Percentiles rank a stretch among this genome's conserved stretches.
These are phyloP conservation scores for Phytoseiulus persimilis DNA, from an alignment of 2,888 invertebrate species.

Conservation along the genomic window DNA sequence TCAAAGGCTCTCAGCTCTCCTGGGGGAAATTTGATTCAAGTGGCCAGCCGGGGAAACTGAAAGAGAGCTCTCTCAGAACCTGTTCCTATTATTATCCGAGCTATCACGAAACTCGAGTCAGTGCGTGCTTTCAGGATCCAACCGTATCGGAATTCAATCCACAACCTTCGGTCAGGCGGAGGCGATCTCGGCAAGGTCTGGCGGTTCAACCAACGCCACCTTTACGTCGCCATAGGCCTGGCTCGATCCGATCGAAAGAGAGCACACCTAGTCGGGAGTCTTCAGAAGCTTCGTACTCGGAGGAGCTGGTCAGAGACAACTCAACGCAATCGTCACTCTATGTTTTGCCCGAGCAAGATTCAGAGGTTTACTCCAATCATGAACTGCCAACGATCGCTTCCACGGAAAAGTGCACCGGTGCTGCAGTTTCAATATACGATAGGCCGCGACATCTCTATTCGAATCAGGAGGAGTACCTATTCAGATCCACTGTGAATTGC, in stretches of 20 bases:
- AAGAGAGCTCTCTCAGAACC: background rate
- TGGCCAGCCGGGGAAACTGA: background rate
- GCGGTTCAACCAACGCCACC: slow-evolving; percentile 20
- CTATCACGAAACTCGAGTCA: background rate
- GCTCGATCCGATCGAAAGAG: slow-evolving; percentile 24
- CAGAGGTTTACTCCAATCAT: background rate
- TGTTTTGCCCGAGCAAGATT: background rate
- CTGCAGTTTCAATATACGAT: background rate
- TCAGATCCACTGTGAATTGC: background rate
- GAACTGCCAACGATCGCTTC: background rate
- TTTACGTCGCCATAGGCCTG: slow-evolving; percentile 8
- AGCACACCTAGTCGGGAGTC: slow-evolving; percentile 13
- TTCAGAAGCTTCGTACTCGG: background rate
- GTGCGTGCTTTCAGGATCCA: background rate
- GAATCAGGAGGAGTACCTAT: background rate
- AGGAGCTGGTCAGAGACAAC: background rate
- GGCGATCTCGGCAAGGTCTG: slow-evolving; percentile 18
- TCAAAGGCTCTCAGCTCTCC: background rate
- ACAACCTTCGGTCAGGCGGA: slow-evolving; percentile 15
- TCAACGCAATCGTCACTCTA: background rate
- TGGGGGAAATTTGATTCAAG: background rate
- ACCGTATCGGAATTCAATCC: background rate
- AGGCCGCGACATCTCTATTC: background rate
- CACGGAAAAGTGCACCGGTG: background rate
- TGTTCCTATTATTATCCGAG: background rate